These are phyloP conservation scores for Erpobdella octoculata DNA, from an alignment of 2,888 invertebrate species.

Conservation along the genomic window DNA sequence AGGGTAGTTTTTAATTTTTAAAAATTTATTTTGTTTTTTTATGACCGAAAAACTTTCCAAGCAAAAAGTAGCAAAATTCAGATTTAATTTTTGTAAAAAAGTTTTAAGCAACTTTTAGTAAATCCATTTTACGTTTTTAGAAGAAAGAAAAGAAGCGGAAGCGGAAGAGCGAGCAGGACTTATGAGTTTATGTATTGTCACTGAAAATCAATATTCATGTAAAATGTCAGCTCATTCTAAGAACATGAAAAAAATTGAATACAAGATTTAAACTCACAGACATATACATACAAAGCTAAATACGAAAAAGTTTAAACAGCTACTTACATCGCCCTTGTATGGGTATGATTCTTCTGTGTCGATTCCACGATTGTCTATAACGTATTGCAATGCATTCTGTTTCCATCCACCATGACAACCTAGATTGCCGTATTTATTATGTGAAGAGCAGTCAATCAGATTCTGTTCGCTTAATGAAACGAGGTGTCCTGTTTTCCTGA, in stretches of 20 bases:
- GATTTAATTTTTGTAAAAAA: too few species aligned
- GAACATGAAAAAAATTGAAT: background rate
- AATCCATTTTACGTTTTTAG: conserved; percentile 37
- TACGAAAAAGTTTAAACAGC: background rate
- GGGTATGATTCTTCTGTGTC: conserved; percentile 55
- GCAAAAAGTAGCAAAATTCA: too few species aligned
- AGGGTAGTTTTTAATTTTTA: too few species aligned
- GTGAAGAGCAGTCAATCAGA: conserved; percentile 51
- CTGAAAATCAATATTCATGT: conserved; percentile 49
- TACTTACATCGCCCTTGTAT: conserved; percentile 40
- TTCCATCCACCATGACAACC: conserved; percentile 39
- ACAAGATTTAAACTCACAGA: background rate
- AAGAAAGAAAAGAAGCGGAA: background rate
- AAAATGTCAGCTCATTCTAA: background rate
- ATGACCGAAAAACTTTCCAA: too few species aligned
- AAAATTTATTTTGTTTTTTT: too few species aligned
- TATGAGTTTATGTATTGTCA: conserved; percentile 58
- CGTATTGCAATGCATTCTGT: conserved; percentile 43
- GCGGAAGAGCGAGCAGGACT: too few species aligned
- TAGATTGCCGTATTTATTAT: conserved; percentile 30
- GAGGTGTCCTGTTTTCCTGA: conserved; percentile 12
- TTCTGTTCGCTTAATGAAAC: conserved; percentile 49
- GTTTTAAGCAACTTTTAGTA: conserved; percentile 54
- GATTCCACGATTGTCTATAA: conserved; percentile 64
- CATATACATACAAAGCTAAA: background rate